These are phyloP conservation scores for Anastrepha obliqua DNA, from an alignment of 1,140 invertebrate genomes.

Conservation along the genomic window DNA sequence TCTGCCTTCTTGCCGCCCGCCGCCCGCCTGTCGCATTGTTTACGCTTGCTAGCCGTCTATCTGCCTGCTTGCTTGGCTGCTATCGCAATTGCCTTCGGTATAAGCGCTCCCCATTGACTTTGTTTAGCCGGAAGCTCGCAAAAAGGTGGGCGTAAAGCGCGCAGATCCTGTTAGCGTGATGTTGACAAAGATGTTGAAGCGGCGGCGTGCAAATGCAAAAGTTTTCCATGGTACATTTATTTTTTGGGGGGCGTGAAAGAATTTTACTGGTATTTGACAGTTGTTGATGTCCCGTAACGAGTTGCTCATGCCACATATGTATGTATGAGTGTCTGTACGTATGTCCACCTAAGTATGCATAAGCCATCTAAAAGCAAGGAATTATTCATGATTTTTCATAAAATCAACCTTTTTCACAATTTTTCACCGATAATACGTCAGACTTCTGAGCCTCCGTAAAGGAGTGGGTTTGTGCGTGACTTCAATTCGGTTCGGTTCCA, in stretches of 20 bases:
- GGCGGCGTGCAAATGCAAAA: constrained; percentile 36
- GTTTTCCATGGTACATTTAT: background rate
- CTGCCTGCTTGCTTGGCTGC: background rate
- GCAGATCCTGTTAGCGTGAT: constrained; percentile 34
- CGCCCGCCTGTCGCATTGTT: background rate
- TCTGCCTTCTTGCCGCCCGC: background rate
- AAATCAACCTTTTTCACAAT: background rate
- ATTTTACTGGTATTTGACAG: constrained; percentile 40
- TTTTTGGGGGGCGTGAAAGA: constrained; percentile 31
- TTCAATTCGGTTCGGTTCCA: too few relatives aligned
- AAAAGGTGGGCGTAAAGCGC: constrained; percentile 43
- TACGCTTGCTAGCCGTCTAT: background rate
- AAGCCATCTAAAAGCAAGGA: background rate
- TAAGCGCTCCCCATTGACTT: constrained; percentile 30
- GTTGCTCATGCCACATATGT: background rate
- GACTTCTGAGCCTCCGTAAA: background rate
- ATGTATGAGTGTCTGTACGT: background rate
- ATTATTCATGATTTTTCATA: background rate
- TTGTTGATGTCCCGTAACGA: constrained; percentile 51
- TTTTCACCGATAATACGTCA: background rate
- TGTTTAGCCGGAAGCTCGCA: constrained; percentile 37
- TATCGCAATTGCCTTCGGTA: background rate
- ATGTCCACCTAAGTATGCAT: background rate
- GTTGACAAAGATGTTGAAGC: constrained; percentile 43
- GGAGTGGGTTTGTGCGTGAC: too few relatives aligned